A percentile compares a stretch with the other conserved stretches of the same genome.
phyloP scores from a whole-genome alignment of 2,113 vertebrate genomes.

The Anarhynchus alexandrinus region DNA sequence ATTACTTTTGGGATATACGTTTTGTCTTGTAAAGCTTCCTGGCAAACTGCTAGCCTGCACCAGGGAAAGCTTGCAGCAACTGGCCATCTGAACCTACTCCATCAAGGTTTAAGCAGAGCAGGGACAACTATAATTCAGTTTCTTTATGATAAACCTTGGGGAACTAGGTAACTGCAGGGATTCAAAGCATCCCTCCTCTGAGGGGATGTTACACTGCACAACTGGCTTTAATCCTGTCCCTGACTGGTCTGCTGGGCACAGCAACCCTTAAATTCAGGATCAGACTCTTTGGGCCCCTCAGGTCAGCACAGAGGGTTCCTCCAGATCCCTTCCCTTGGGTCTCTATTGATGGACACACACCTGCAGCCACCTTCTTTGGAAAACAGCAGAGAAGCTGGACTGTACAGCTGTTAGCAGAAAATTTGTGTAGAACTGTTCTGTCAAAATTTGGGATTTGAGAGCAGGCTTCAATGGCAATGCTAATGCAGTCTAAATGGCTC shows the following conservation, averaged over 20 bases:
- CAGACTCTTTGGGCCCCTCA: not conserved
- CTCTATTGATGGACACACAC: not conserved
- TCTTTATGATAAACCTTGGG: not conserved
- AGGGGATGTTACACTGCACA: not conserved
- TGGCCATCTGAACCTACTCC: not conserved
- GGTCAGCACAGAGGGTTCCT: not conserved
- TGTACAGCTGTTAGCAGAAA: not conserved
- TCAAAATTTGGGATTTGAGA: not conserved
- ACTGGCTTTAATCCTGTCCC: not conserved
- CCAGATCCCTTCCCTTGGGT: fast-evolving
- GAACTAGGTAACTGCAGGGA: not conserved
- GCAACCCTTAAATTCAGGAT: not conserved
- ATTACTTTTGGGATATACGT: not conserved
- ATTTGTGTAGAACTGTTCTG: not conserved
- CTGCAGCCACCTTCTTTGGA: not conserved
- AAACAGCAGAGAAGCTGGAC: not conserved
- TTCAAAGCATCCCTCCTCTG: not conserved
- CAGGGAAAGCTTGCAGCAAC: not conserved
- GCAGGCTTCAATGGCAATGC: not conserved
- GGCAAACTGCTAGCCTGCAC: not conserved
- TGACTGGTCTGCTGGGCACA: not conserved
- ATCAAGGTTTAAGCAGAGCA: not conserved
- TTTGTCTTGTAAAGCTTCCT: not conserved
- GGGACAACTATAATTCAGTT: not conserved
- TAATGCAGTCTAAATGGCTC: not conserved